Base-by-base conservation (phyloP, 2,113 vertebrate genomes). In the Pyxicephalus adspersus region DNA sequence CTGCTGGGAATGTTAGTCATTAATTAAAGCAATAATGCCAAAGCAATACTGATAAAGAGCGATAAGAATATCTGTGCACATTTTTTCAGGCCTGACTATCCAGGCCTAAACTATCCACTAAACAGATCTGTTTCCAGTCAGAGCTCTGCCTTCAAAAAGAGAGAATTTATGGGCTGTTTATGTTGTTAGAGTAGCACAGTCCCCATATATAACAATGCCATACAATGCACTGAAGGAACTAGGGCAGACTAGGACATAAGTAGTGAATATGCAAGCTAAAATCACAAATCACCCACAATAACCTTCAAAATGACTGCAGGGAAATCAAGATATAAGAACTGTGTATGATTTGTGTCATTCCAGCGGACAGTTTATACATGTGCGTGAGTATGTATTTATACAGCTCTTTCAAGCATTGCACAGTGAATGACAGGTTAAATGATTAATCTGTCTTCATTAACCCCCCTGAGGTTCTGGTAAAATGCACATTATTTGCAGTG, bases 401-500 rank as follows among this genome's bases (percentile, higher is more conserved):
- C 71, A 81, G 23, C 68, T 52, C 67, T 73, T 34, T 73, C 68
- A 74, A 61, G 78, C 78, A 45, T 73, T 23, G 11, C 50, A 45
- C 23, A 74, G 58, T 55, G 60, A 81, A n/a, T 81, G 79, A 81
- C 67, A 81, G 79, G 79, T 74, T 81, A 81, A 81, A 81, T 81
- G 67, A 81, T 81, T 81, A 81, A 81, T 73, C 68, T 74, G 60
- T 81, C 79, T 73, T 73, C 68, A 81, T 70, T 81, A 81, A 81
- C 60, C 68, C 79, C 50, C 79, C 38, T 28, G 79, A 74, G 79
- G 79, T 73, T 64, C 26, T 55, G 71, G 65, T 81, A 81, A 81
- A 81, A 81, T 72, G 79, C 68, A 81, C 60, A 81, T 81, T 81
- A 81, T 81, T 81, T 81, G 79, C 70, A 81, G 79, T 73, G 79